These are phyloP conservation scores for Atherinosoma microstoma DNA, from an alignment of 2,797 vertebrate genomes.

Conservation along the genomic window DNA sequence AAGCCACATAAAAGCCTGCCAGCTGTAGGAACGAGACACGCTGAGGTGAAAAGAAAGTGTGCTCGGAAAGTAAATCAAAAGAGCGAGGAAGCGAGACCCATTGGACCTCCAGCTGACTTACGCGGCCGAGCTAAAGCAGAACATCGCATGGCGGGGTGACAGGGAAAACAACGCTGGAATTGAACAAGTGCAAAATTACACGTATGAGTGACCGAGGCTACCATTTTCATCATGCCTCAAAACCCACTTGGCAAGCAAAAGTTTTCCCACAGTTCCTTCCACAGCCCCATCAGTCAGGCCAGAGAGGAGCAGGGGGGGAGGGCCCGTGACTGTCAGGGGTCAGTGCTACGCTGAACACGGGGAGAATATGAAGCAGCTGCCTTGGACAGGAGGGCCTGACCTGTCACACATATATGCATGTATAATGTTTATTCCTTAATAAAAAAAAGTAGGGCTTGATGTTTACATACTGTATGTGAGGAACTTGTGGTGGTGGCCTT, in stretches of 20 bases:
- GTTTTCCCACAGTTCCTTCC: conserved; percentile 74
- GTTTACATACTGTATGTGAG: not conserved
- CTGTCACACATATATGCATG: conserved; percentile 35
- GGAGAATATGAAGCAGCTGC: conserved; percentile 78
- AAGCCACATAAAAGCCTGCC: conserved; percentile 15
- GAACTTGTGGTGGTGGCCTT: not conserved
- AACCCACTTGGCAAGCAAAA: conserved; percentile 71
- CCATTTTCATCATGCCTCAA: conserved; percentile 67
- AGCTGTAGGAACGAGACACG: not conserved
- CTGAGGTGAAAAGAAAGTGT: conserved; percentile 13
- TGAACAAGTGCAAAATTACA: conserved; percentile 71
- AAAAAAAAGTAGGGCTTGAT: conserved; percentile 1
- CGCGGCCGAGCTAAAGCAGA: conserved; percentile 28
- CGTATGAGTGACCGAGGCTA: conserved; percentile 61
- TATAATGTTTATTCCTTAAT: conserved; percentile 13
- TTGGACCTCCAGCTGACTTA: conserved; percentile 28
- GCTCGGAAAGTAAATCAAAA: conserved; percentile 16
- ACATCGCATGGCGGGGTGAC: conserved; percentile 34
- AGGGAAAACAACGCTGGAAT: conserved; percentile 49
- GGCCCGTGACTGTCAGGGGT: conserved; percentile 67
- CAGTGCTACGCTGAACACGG: conserved; percentile 61
- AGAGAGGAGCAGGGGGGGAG: conserved; percentile 56
- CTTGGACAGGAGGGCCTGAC: conserved; percentile 46
- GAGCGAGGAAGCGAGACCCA: not conserved
- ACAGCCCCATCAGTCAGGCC: conserved; percentile 76